phyloP scores from a whole-genome alignment of 1,140 invertebrate genomes.

The Teleogryllus occipitalis region DNA sequence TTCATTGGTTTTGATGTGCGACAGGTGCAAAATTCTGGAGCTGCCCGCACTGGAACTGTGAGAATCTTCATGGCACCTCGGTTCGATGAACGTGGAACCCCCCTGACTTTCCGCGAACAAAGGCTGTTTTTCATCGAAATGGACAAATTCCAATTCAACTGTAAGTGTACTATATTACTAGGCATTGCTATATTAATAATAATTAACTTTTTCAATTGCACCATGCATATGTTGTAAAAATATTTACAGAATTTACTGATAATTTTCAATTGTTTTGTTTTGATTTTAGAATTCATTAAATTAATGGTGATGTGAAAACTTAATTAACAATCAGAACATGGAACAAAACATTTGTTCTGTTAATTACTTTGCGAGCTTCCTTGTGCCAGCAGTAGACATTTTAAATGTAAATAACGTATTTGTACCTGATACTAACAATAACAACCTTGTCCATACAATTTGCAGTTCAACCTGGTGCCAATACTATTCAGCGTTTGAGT shows the following conservation, averaged over 20 bases:
- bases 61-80: slow-evolving; percentile 51
- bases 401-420: no score
- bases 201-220: no score
- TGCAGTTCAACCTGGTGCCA: slow-evolving; percentile 46
- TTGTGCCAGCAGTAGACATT: no score
- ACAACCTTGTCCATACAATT: slow-evolving; percentile 17
- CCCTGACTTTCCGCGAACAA: slow-evolving; percentile 42
- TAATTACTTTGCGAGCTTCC: no score
- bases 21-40: not conserved
- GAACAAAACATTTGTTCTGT: no score
- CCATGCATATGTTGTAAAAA: no score
- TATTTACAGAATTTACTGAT: not conserved
- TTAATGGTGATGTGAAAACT: no score
- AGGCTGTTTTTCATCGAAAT: slow-evolving; percentile 46
- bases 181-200: no score
- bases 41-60: slow-evolving; percentile 38
- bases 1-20: no score
- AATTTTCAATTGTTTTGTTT: not conserved
- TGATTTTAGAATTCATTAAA: not conserved
- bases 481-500: slow-evolving; percentile 45
- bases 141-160: slow-evolving; percentile 44
- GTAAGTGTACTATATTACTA: slow-evolving; percentile 34
- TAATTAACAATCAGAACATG: no score
- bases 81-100: slow-evolving; percentile 43
- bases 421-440: no score